A percentile compares a stretch with the other conserved stretches of the same genome.
These are phyloP conservation scores for Poliocrania exsul DNA, from an alignment of 2,797 vertebrate genomes.

Conservation along the genomic window DNA sequence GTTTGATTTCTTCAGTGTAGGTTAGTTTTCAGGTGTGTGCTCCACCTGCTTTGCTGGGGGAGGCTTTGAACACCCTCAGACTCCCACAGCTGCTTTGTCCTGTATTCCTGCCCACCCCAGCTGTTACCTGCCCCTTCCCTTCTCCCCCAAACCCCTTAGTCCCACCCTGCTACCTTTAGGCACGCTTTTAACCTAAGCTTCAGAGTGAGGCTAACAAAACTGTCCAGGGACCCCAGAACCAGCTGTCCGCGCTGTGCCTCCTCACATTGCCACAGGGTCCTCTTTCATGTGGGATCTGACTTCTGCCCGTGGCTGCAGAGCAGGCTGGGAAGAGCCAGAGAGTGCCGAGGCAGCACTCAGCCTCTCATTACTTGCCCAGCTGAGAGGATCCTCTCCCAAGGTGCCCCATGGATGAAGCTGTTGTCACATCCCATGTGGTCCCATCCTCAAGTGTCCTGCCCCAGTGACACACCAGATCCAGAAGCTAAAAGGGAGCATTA, in stretches of 20 bases:
- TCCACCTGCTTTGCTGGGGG: not conserved
- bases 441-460: not conserved
- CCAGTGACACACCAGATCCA: not conserved
- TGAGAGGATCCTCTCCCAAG: not conserved
- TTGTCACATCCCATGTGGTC: not conserved
- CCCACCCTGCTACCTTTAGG: not conserved
- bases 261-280: not conserved
- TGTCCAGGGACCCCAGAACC: not conserved
- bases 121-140: not conserved
- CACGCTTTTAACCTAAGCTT: not conserved
- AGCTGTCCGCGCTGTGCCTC: not conserved
- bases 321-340: not conserved
- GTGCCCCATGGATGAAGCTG: not conserved
- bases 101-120: not conserved
- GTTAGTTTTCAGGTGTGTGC: conserved; percentile 9
- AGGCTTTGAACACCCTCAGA: not conserved
- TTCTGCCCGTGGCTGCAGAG: not conserved
- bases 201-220: not conserved
- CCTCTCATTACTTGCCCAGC: not conserved
- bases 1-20: not conserved
- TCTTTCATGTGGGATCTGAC: not conserved
- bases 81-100: not conserved
- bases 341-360: not conserved
- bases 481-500: conserved; percentile 19
- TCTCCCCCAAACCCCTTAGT: not conserved